Base-by-base conservation (phyloP, 2,888 invertebrate species). In the Cephus runcator region DNA sequence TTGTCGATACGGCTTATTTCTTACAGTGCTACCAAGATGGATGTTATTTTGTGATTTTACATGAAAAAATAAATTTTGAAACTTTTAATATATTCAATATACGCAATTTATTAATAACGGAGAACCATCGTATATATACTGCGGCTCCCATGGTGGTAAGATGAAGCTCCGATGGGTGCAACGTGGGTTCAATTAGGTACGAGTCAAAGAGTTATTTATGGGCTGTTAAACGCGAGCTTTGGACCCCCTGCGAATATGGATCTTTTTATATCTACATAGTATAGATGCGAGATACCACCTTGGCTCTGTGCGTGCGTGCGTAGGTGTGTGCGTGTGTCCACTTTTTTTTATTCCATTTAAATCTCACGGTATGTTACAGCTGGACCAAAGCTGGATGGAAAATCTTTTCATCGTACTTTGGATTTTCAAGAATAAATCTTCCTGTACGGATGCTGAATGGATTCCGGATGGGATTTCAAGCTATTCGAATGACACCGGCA, bases 141-240 rank as follows among this genome's bases (percentile, higher is more conserved):
- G 23, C 9, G 56, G 56, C 56, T 56, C 56, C 56, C 56, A 79
- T 73, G 71, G 69, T 73, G 35, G 75, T 78, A 78, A 75, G 76
- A 75, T 77, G 73, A 56, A 34, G 34, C 34, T 56, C 75, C 77
- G 80, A 79, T 77, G 80, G 79, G 80, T 79, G 77, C 76, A 78
- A 81, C 82, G 83, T 81, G 81, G 83, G 85, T 88, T 87, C 86
- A 88, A 88, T 88, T 88, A 88, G 85, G 84, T 80, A 79, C 83
- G 82, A 87, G 86, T 87, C 86, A 88, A 87, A 87, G 84, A 84
- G 81, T 86, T 87, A 87, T 87, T 87, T 86, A 87, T 86, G 81
- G 85, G 85, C 84, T 86, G 85, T 86, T 87, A 86, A 87, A 84
- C 77, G 85, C 82, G 77, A 81, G 79, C 79, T 81, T 23, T 83